phyloP scores from a whole-genome alignment of 2,113 vertebrate genomes.

The Eurystomus gularis region DNA sequence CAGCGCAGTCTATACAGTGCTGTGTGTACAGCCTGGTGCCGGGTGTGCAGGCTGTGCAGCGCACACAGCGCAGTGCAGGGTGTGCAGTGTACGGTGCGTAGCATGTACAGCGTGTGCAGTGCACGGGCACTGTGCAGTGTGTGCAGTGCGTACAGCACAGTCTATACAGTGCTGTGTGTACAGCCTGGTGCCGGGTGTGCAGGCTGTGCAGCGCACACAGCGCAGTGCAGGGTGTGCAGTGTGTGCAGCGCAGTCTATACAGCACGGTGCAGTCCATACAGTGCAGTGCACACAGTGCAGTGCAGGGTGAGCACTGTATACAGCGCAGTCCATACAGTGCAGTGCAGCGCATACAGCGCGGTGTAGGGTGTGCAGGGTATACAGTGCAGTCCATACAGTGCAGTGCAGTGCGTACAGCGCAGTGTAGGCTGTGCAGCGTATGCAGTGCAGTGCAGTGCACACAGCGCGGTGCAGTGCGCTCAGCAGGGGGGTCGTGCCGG shows the following conservation, averaged over 20 bases:
- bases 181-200: too few species aligned
- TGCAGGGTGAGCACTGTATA: not conserved
- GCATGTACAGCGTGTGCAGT: not conserved
- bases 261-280: not conserved
- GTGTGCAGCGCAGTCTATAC: not conserved
- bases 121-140: not conserved
- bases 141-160: too few species aligned
- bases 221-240: not conserved
- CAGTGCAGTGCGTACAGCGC: not conserved
- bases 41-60: too few species aligned
- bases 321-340: too few species aligned
- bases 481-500: not conserved
- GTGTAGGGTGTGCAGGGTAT: not conserved
- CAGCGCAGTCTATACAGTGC: too few species aligned
- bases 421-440: not conserved
- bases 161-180: too few species aligned
- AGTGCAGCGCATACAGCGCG: not conserved
- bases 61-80: not conserved
- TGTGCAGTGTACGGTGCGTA: too few species aligned
- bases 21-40: too few species aligned
- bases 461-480: not conserved
- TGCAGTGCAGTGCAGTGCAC: too few species aligned
- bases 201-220: too few species aligned
- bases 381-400: not conserved
- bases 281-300: not conserved